Percentiles rank a stretch among this genome's conserved stretches.
These are phyloP conservation scores for Enteromius anoplus DNA, from an alignment of 2,797 vertebrate species.

Conservation along the genomic window DNA sequence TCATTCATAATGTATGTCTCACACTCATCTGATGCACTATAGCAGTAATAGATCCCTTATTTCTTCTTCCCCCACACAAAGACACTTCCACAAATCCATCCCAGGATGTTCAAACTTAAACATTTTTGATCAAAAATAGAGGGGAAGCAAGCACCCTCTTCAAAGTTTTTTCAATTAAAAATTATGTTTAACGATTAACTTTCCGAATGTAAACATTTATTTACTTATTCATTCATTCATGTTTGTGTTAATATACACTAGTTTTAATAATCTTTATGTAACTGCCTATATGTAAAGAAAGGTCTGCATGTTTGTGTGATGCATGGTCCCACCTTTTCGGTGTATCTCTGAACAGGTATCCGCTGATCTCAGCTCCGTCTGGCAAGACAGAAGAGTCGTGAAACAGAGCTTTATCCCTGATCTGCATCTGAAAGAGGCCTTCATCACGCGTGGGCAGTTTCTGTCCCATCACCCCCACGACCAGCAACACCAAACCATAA, in stretches of 20 bases:
- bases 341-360: constrained; percentile 96
- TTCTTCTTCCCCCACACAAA: constrained; percentile 66
- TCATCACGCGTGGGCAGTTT: constrained; percentile 97
- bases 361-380: constrained; percentile 94
- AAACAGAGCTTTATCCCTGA: constrained; percentile 90
- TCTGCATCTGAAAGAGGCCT: constrained; percentile 98
- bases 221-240: neutral
- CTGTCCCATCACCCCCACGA: constrained; percentile 80
- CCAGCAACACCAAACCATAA: constrained; percentile 71
- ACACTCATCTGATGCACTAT: constrained; percentile 62
- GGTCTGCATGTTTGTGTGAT: neutral
- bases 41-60: constrained; percentile 68
- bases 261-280: too few relatives aligned
- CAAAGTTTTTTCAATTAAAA: neutral
- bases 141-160: neutral
- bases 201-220: neutral
- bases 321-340: constrained; percentile 85
- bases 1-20: constrained; percentile 78
- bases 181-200: neutral
- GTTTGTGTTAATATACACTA: neutral
- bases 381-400: constrained; percentile 94
- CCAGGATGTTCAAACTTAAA: constrained; percentile 15
- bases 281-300: neutral
- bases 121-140: neutral
- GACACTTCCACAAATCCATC: constrained; percentile 36